These are phyloP conservation scores for Junonia oenone DNA, from an alignment of 2,888 invertebrate genomes.

Conservation along the genomic window DNA sequence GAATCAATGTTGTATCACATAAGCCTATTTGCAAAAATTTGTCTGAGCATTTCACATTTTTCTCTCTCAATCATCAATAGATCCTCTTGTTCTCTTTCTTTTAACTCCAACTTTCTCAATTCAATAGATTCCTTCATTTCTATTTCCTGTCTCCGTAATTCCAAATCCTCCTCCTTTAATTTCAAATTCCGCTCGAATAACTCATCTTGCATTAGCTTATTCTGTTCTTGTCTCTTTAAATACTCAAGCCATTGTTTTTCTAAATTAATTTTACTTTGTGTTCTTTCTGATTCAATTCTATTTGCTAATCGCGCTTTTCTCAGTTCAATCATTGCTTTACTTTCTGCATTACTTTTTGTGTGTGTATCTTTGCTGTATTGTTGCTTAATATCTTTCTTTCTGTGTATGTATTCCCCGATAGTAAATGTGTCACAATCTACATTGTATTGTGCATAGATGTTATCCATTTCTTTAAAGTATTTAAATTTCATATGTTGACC, in stretches of 20 bases:
- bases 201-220: slow-evolving; percentile 39
- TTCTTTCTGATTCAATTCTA: slow-evolving; percentile 47
- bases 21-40: slow-evolving; percentile 34
- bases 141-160: slow-evolving; percentile 41
- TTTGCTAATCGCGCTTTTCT: slow-evolving; percentile 50
- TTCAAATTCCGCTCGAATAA: slow-evolving; percentile 42
- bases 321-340: slow-evolving; percentile 44
- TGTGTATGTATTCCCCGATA: slow-evolving; percentile 37
- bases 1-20: neutral
- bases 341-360: slow-evolving; percentile 31
- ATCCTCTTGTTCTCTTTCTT: slow-evolving; percentile 43
- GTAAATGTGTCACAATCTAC: slow-evolving; percentile 42
- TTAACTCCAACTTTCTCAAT: slow-evolving; percentile 40
- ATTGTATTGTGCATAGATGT: slow-evolving; percentile 46
- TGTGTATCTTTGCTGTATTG: slow-evolving; percentile 5
- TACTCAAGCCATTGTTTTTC: slow-evolving; percentile 54
- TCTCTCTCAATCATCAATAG: slow-evolving; percentile 43
- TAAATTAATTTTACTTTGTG: slow-evolving; percentile 47
- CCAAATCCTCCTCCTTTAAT: slow-evolving; percentile 44
- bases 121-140: slow-evolving; percentile 46
- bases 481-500: slow-evolving; percentile 45
- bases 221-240: slow-evolving; percentile 43
- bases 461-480: slow-evolving; percentile 48
- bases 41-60: slow-evolving; percentile 45
- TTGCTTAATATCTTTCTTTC: slow-evolving; percentile 26